Evolutionary conservation across 1,140 invertebrate species (phyloP), one percentile per base, ranked within the genome.

Genomic region (Hylyphantes graminicola): DNA sequence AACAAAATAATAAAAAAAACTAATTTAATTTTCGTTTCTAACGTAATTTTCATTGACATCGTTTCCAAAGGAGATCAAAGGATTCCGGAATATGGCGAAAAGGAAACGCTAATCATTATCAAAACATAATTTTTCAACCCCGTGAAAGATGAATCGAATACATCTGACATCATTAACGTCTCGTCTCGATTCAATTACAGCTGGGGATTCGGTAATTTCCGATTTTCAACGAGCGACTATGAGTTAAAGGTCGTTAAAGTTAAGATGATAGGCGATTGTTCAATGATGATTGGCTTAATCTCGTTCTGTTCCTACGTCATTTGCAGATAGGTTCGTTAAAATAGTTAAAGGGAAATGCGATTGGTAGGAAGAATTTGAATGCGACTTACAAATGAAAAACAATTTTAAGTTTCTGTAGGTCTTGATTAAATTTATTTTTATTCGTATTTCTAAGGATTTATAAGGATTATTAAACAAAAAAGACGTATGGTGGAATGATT

Each of bases 151-250:
- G 63, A 81, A 70, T 72, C 72, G 78, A 67, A 80, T 35, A 61
- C 61, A 73, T 81, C 57, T 81, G 79, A 81, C 68, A 81, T 81
- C 79, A 73, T 81, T 81, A 81, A 73, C 55, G 79, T 73, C 48
- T n/a, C 59, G 17, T 81, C 55, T 50, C 67, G 57, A 73, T 81
- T 81, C 68, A 81, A 72, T 81, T 81, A 73, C 68, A 19, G 8
- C 12, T 21, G 35, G 63, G 65, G 67, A 70, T 73, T 51, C 68
- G 59, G 59, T 59, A 19, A 81, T 81, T 73, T 63, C 67, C 35
- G 53, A 63, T 81, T 73, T 73, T 81, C 72, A 81, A 81, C 63
- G 55, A 72, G 57, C 7, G 21, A n/a, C 55, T 70, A 19, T 17
- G 35, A 73, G 50, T 50, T 73, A 55, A n/a, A 48, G 68, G 64